Evolutionary conservation across 2,888 invertebrate genomes (phyloP).

Genomic region (Bugula neritina): DNA sequence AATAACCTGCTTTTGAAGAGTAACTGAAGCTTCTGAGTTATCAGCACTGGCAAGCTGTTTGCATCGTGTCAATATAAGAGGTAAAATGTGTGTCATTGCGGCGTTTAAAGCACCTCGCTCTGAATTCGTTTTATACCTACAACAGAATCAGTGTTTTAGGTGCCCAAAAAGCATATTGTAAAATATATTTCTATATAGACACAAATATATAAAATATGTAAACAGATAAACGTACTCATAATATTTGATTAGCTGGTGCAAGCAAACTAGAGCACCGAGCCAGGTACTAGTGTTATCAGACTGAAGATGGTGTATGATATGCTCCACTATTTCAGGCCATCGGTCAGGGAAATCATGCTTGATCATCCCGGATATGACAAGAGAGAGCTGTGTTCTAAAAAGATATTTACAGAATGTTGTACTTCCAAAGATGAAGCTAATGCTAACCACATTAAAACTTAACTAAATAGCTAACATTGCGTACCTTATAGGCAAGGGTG

Average conservation of each 20-base stretch:
- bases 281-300: slow-evolving; percentile 51
- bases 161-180: not conserved
- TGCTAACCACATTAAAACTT: too few species aligned
- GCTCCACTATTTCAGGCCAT: slow-evolving; percentile 93
- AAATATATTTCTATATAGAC: too few species aligned
- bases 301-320: slow-evolving; percentile 85
- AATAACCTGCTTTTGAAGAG: slow-evolving; percentile 79
- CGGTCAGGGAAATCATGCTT: slow-evolving; percentile 90
- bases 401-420: too few species aligned
- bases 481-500: slow-evolving; percentile 77
- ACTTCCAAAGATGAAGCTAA: too few species aligned
- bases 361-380: slow-evolving; percentile 86
- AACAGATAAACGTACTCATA: slow-evolving; percentile 65
- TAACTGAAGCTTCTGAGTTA: slow-evolving; percentile 76
- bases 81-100: slow-evolving; percentile 88
- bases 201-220: too few species aligned
- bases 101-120: slow-evolving; percentile 84
- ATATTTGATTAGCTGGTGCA: slow-evolving; percentile 91
- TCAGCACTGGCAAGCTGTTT: slow-evolving; percentile 65
- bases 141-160: slow-evolving; percentile 37
- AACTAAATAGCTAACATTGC: too few species aligned
- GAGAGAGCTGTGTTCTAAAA: slow-evolving; percentile 66
- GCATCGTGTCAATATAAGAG: slow-evolving; percentile 74
- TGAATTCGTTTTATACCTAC: slow-evolving; percentile 81
- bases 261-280: slow-evolving; percentile 80